Evolutionary conservation across 2,113 vertebrate genomes (phyloP).

Genomic region (Proterorhinus semilunaris): DNA sequence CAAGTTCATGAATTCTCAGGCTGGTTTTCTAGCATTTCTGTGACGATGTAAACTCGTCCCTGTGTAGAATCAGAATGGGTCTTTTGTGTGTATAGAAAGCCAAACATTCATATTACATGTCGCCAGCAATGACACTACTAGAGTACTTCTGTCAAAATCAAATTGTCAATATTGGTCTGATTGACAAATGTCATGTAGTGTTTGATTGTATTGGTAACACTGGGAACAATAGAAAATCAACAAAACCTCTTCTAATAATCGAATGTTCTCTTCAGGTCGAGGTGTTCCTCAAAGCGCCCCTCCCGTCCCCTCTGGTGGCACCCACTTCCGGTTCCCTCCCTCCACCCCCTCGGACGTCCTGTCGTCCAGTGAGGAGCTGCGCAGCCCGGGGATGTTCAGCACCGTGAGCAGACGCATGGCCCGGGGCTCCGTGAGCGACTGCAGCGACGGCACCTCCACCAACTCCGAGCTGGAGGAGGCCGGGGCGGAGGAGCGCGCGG

Average conservation of each 20-base stretch:
- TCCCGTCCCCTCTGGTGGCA: slow-evolving; percentile 81
- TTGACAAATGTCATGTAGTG: too few species aligned
- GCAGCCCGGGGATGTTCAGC: slow-evolving; percentile 84
- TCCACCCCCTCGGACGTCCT: slow-evolving; percentile 86
- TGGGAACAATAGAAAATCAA: too few species aligned
- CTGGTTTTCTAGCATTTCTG: too few species aligned
- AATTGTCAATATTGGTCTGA: too few species aligned
- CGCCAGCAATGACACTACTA: too few species aligned
- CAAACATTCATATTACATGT: too few species aligned
- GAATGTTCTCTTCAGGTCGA: slow-evolving; percentile 71
- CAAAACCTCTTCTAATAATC: not conserved
- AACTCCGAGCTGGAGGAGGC: slow-evolving; percentile 87
- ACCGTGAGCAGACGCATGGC: slow-evolving; percentile 82
- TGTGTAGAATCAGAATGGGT: too few species aligned
- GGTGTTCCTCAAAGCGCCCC: slow-evolving; percentile 89
- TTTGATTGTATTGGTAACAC: too few species aligned
- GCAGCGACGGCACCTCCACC: slow-evolving; percentile 88
- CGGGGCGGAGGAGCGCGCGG: slow-evolving; percentile 70
- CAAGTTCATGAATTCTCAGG: too few species aligned
- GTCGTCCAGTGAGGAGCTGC: slow-evolving; percentile 86
- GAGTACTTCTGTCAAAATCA: too few species aligned
- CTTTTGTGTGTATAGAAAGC: too few species aligned
- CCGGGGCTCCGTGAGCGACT: slow-evolving; percentile 88
- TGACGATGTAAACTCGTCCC: too few species aligned
- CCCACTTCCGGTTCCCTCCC: slow-evolving; percentile 89